Evolutionary conservation across 2,113 vertebrate species (phyloP), one percentile per base, ranked within the genome.

Genomic region (Riparia riparia): DNA sequence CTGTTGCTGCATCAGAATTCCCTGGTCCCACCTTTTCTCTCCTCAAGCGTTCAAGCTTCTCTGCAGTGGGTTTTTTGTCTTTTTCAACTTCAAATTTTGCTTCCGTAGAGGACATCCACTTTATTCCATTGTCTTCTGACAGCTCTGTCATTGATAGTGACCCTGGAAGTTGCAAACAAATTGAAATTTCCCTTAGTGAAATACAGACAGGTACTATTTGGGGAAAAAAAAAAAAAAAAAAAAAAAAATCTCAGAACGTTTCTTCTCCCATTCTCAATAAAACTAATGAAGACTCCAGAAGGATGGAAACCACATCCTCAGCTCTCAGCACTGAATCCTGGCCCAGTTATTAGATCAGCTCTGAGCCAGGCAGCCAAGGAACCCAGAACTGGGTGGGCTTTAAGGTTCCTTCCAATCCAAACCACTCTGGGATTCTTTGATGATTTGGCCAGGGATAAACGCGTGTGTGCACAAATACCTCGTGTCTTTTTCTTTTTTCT

Each of bases 41-140:
- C 95, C 99, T 98, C 82, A 99, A 97, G 42, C 98, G 97, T 86
- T 99, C 99, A 56, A 99, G 92, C 90, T 98, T 99, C 85, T 98
- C 98, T 64, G 98, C 95, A 2, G 98, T 98, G 14, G 96, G 95
- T 42, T 98, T 98, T 73, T 98, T 98, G 77, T 98, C 80, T 39
- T 96, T 97, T 45, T 93, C 63, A 74, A 95, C 97, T 79, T 98
- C 96, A 1, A 97, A 82, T 82, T 98, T 98, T 85, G 93, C 97
- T 93, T 98, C 98, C 90, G 98, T 58, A 28, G 98, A 98, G 21
- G 99, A 99, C 32, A 98, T 99, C 99, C 99, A 99, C 56, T 97
- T 98, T 95, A 99, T 98, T 15, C 97, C 98, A 9, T 57, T 72
- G 42, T 37, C 77, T 81, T 96, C 98, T 10, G 51, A 71, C 89